Evolutionary conservation across 53 echinoderm and acorn worm species (phyloP), one percentile per base, ranked within the genome.

Genomic region (Actinopyga echinites): DNA sequence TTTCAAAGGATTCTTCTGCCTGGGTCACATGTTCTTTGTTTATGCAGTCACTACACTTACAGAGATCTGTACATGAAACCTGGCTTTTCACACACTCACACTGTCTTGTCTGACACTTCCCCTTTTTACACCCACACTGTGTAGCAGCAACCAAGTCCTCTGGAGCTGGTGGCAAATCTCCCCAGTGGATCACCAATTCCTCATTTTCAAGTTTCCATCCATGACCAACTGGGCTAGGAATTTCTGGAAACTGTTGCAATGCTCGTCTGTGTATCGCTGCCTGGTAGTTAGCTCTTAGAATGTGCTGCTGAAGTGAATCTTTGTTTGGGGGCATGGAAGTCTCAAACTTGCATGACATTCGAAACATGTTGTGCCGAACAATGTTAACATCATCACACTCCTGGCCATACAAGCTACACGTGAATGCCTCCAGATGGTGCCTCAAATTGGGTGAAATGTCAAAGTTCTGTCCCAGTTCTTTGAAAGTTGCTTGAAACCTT

Each of bases 221-320:
- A 83, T 84, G 84, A 6, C 30, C 22, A 8, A 30, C 44, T 19
- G 89, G 84, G 10, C 42, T n/a, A 13, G 84, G 89, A 6, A 80
- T 30, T 20, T 21, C 43, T 21, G 59, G 53, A 22, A 79, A 56
- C 8, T 68, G 57, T 6, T 42, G 53, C 2, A 80, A 56, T 44
- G 73, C 28, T 31, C 65, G 56, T 64, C 84, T 81, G 25, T 85
- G 82, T 34, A 93, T 87, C 0, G 74, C 87, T 35, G 90, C 90
- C 53, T 90, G 90, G 53, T 84, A 93, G 28, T 87, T 93, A 9
- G 93, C 93, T 57, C 85, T 65, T 62, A 44, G 35, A 4, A 85
- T 56, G 68, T 93, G 90, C 13, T 84, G 33, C 19, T 81, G 33
- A 17, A 93, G 67, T 9, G 87, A 80, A 57, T 93, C 93, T 74